Evolutionary conservation across 1,140 invertebrate species (phyloP).

Genomic region (Drosophila ficusphila): DNA sequence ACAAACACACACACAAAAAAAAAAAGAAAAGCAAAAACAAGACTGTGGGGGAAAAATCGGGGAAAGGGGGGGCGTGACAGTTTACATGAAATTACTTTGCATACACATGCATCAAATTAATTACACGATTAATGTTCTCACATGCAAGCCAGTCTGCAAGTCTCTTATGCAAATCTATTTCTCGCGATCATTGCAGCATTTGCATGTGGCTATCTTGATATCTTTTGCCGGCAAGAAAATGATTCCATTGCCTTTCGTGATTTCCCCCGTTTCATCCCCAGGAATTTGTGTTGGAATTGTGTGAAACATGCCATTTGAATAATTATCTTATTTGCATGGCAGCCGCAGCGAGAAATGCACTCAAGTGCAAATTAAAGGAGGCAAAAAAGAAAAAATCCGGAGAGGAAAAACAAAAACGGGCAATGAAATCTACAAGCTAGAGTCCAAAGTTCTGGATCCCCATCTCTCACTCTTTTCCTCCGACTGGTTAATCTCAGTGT

Average conservation of each 20-base stretch:
- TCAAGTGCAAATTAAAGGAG: conserved; percentile 73
- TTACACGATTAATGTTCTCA: conserved; percentile 84
- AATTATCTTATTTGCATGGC: conserved; percentile 84
- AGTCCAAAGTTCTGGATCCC: conserved; percentile 39
- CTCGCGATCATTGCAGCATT: conserved; percentile 78
- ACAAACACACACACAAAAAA: too few relatives aligned
- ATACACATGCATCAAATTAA: conserved; percentile 84
- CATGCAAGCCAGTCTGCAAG: conserved; percentile 55
- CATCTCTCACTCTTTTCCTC: conserved; percentile 8
- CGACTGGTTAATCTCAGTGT: conserved; percentile 66
- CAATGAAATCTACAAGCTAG: conserved; percentile 28
- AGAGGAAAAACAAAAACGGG: not conserved
- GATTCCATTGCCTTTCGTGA: conserved; percentile 80
- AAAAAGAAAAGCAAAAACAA: not conserved
- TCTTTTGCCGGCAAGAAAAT: conserved; percentile 74
- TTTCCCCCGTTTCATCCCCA: conserved; percentile 40
- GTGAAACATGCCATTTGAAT: conserved; percentile 84
- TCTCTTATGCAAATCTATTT: conserved; percentile 80
- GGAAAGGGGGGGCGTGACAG: conserved; percentile 65
- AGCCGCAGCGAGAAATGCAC: conserved; percentile 59
- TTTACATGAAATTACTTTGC: conserved; percentile 84
- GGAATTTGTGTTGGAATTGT: conserved; percentile 82
- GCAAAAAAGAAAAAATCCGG: not conserved
- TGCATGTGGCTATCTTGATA: conserved; percentile 81
- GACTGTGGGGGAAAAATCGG: not conserved